Evolutionary conservation across 1,140 invertebrate species (phyloP).

Genomic region (Trachelipus rathkii): DNA sequence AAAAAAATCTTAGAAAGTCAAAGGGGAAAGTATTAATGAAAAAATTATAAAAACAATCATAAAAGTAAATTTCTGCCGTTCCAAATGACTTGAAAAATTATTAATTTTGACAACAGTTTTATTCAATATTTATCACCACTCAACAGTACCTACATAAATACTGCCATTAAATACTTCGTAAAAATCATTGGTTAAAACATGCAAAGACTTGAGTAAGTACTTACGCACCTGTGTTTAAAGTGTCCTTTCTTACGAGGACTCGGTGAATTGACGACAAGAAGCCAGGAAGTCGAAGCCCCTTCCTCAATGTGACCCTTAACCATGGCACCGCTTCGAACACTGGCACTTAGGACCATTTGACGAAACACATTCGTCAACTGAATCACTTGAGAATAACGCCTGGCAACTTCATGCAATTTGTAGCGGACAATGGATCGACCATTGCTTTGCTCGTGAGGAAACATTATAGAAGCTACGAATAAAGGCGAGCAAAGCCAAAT

Average conservation of each 20-base stretch:
- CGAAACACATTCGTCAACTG: background rate
- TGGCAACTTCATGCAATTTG: background rate
- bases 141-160: too few species aligned
- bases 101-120: too few species aligned
- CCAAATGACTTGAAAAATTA: too few species aligned
- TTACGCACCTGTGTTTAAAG: background rate
- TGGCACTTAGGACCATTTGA: background rate
- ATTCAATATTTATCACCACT: too few species aligned
- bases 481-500: too few species aligned
- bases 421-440: background rate
- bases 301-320: constrained; percentile 25
- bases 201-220: too few species aligned
- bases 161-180: too few species aligned
- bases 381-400: background rate
- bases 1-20: too few species aligned
- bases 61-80: too few species aligned
- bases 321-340: background rate
- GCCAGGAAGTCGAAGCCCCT: constrained; percentile 37
- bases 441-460: background rate
- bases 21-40: too few species aligned
- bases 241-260: background rate
- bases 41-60: too few species aligned
- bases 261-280: constrained; percentile 36
- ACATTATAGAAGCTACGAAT: background rate
- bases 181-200: too few species aligned